Base-by-base conservation (phyloP, 1,140 invertebrate species). In the Coelopa frigida region DNA sequence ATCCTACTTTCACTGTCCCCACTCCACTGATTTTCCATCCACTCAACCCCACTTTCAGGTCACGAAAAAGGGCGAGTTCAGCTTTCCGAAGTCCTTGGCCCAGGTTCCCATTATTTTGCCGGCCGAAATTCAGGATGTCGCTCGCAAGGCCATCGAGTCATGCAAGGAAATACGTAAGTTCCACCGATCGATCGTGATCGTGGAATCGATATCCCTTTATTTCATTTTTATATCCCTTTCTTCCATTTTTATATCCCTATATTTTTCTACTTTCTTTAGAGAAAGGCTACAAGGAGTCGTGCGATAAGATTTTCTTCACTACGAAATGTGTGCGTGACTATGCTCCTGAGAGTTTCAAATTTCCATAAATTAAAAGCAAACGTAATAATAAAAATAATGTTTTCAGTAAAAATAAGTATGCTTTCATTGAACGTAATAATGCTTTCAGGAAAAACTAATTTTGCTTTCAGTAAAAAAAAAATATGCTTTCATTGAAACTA, bases 111-210 rank as follows among this genome's bases (percentile, higher is more conserved):
- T 50, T n/a, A 66, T 63, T 18, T 50, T 67, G 20, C 63, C 63
- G 4, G 5, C 42, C 0, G 60, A 66, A 24, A 40, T 67, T 32
- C 54, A 53, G 38, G 55, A 52, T 7, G 24, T 41, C 2, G 60
- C 58, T 7, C 50, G 35, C 32, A 15, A 11, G n/a, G 61, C 63
- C 4, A 38, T 67, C 1, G 47, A 29, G 10, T 31, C 51, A 43
- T 67, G 63, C 49, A 59, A 50, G 49, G 63, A 67, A 43, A 36
- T 48, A 27, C 62, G 63, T 67, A 59, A 63, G 62, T 65, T n/a
- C 26, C 26, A 7, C 3, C n/a, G n/a, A n/a, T n/a, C n/a, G n/a
- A n/a, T n/a, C n/a, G n/a, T n/a, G n/a, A n/a, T n/a, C n/a, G n/a
- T n/a, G n/a, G n/a, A n/a, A n/a, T n/a, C n/a, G n/a, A n/a, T n/a